phyloP scores from a whole-genome alignment of 2,888 invertebrate species.

The Hypomecis atomaria region DNA sequence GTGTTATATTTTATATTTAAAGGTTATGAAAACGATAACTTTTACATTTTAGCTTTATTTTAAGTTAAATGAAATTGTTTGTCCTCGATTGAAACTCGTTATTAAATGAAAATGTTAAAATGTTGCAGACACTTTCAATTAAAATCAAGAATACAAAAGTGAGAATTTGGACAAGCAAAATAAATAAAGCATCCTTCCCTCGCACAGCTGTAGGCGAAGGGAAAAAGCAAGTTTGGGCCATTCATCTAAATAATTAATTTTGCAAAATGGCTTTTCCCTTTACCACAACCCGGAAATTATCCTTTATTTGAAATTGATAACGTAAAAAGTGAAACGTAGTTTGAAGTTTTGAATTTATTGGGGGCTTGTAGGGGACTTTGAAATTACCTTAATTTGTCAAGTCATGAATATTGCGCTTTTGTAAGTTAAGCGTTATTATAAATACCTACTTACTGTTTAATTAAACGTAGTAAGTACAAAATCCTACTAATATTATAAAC shows the following conservation, averaged over 20 bases:
- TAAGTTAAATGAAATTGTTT: too few species aligned
- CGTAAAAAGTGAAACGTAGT: conserved; percentile 21
- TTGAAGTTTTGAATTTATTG: conserved; percentile 21
- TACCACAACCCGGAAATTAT: conserved; percentile 18
- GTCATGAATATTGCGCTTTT: conserved; percentile 2
- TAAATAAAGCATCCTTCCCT: conserved; percentile 4
- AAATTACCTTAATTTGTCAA: conserved; percentile 21
- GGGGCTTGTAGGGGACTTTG: conserved; percentile 7
- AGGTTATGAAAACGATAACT: too few species aligned
- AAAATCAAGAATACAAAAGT: too few species aligned
- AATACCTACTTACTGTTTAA: neutral
- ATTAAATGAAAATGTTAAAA: too few species aligned
- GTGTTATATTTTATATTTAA: too few species aligned
- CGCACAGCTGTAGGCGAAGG: neutral
- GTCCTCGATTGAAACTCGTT: too few species aligned
- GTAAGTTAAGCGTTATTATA: neutral
- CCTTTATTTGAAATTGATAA: conserved; percentile 22
- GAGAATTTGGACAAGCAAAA: neutral
- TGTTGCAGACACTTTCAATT: too few species aligned
- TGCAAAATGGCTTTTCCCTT: conserved; percentile 16
- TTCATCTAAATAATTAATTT: conserved; percentile 21
- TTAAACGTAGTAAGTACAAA: too few species aligned
- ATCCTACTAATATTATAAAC: too few species aligned
- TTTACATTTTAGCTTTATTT: too few species aligned
- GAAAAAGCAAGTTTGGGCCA: conserved; percentile 17